Evolutionary conservation across 2,113 vertebrate genomes (phyloP), one percentile per base, ranked within the genome.

Genomic region (Probosciger aterrimus): DNA sequence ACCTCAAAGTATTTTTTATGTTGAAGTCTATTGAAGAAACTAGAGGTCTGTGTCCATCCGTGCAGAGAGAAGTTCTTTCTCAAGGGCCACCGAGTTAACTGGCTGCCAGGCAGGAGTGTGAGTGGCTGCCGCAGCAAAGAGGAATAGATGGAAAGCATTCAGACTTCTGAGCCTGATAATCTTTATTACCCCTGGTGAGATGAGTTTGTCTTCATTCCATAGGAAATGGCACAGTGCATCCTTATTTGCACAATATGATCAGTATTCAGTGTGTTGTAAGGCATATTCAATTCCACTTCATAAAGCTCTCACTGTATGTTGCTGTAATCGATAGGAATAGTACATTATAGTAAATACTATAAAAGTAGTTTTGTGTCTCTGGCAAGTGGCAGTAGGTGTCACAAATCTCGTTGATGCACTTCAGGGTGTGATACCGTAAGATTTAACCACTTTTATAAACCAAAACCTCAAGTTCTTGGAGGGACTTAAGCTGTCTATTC

Each of bases 261-360:
- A 43, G n/a, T 46, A 75, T 78, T 93, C 69, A 68, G 37, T 73
- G 27, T 71, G 78, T 78, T 63, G 60, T 55, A 76, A 82, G 52
- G 65, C 25, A 94, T 68, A 93, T 94, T 93, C 70, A 87, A 39
- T 95, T 87, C 78, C 14, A 62, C 41, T 82, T 93, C 87, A 79
- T 75, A 82, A 78, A 89, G 43, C 19, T 87, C 53, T 88, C 39
- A 5, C 55, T 71, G 33, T 49, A 37, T 71, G 52, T 73, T 76
- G 62, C 78, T 18, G 27, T 65, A 87, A 91, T 88, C 90, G 82
- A 85, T 85, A 79, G 28, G 28, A 92, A 86, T 31, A 62, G 71
- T 60, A 60, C 24, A 30, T 79, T 65, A 50, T 1, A 88, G 52
- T 47, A 92, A 93, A 93, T 76, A 24, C 18, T 90, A n/a, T 69